phyloP scores from a whole-genome alignment of 2,888 invertebrate genomes.

The Apeira syringaria region DNA sequence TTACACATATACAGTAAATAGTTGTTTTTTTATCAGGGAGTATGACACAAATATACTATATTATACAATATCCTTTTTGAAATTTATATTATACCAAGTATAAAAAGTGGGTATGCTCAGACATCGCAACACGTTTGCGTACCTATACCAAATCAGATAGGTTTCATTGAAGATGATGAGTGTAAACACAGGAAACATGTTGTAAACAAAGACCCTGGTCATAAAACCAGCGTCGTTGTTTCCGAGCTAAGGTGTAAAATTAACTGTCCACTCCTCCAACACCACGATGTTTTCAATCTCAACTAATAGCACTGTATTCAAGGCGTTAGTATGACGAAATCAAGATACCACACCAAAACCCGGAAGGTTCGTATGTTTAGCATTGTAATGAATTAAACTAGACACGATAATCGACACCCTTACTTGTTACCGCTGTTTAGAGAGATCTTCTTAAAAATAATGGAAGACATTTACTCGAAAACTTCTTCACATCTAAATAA shows the following conservation, averaged over 20 bases:
- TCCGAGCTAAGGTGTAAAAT: constrained; percentile 35
- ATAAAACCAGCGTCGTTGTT: constrained; percentile 48
- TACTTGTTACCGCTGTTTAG: constrained; percentile 52
- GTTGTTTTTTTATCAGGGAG: no score
- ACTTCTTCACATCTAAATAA: constrained; percentile 73
- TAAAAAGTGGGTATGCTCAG: no score
- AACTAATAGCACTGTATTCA: constrained; percentile 42
- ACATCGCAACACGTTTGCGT: no score
- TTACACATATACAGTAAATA: no score
- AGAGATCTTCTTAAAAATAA: constrained; percentile 43
- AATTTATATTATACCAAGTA: no score
- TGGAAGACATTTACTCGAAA: constrained; percentile 56
- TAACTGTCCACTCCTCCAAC: constrained; percentile 40
- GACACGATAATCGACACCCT: constrained; percentile 46
- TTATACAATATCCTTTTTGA: no score
- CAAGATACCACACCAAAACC: constrained; percentile 60
- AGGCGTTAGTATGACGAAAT: constrained; percentile 50
- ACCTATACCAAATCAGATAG: constrained; percentile 39
- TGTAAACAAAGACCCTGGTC: constrained; percentile 72
- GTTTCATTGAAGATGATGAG: constrained; percentile 60
- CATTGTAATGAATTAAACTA: constrained; percentile 64
- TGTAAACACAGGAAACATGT: constrained; percentile 71
- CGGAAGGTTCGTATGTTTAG: constrained; percentile 63
- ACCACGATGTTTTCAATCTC: constrained; percentile 38
- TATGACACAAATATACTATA: no score